Percentiles rank a stretch among this genome's conserved stretches.
These are phyloP conservation scores for Cyanocitta stelleri DNA, from an alignment of 2,113 vertebrate genomes.

Conservation along the genomic window DNA sequence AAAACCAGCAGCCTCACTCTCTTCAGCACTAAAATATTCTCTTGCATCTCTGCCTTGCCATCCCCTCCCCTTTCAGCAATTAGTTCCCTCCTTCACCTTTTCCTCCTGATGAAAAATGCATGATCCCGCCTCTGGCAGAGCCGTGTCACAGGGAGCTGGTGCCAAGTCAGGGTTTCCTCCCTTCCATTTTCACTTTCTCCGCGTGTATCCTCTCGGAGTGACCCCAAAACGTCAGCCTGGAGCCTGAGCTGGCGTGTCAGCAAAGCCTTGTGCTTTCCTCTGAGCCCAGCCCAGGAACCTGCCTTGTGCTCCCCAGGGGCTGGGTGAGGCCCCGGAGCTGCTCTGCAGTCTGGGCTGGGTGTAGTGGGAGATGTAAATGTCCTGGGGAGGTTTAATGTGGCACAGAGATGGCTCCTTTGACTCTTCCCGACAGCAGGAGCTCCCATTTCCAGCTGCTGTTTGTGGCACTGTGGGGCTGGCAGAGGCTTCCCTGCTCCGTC, in stretches of 20 bases:
- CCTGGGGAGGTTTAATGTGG: background rate
- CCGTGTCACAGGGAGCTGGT: background rate
- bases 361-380: background rate
- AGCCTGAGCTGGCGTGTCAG: background rate
- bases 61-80: background rate
- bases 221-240: background rate
- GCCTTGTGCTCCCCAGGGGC: background rate
- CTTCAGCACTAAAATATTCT: background rate
- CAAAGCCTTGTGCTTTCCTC: background rate
- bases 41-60: conserved; percentile 2
- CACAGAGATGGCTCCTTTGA: background rate
- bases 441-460: accelerated
- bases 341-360: background rate
- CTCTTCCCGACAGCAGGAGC: background rate
- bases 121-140: background rate
- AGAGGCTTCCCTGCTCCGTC: background rate
- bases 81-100: background rate
- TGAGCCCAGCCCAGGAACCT: background rate
- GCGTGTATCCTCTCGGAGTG: background rate
- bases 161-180: background rate
- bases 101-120: background rate
- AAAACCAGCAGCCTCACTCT: background rate
- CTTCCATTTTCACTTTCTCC: background rate
- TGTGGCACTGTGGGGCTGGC: background rate
- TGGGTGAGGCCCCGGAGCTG: background rate